Base-by-base conservation (phyloP, 2,797 vertebrate genomes). In the Pangasius macronema region DNA sequence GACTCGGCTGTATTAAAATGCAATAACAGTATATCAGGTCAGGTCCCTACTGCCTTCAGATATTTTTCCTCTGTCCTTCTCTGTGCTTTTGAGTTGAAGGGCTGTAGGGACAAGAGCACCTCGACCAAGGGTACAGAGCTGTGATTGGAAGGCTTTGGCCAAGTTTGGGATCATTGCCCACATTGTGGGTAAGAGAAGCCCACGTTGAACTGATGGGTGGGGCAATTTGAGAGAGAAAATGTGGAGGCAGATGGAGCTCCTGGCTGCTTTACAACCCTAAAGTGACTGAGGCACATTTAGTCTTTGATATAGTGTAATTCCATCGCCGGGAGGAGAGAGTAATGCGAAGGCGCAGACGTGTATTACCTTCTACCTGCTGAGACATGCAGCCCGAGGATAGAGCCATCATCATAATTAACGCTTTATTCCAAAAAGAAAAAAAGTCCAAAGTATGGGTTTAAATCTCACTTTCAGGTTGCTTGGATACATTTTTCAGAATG, bases 11-110 rank as follows among this genome's bases (percentile, higher is more conserved):
- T 90, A 93, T 94, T 93, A 93, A 92, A 93, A 92, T 92, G 93
- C 91, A 94, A 92, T 93, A 92, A 93, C 91, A 90, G 90, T 90
- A 93, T 94, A 94, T 92, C 93, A 93, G 93, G 93, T 93, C 93
- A 93, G 92, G 88, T 86, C 93, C 91, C 92, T 67, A 82, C 90
- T 91, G 91, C 86, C 91, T 92, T 86, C 84, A 89, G 39, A 89
- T 84, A 67, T 76, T 82, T 61, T 80, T 27, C 86, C 85, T 24
- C 22, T 72, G 84, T 67, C 20, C 63, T 53, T 88, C 75, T 42
- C 22, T 3, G 22, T 14, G 22, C 46, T 85, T 83, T 88, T 73
- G 51, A 85, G 61, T 80, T 87, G 36, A 84, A 85, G 51, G 70
- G 61, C 49, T 89, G 81, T 81, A 87, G 87, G 76, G 76, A 83